Evolutionary conservation across 2,888 invertebrate genomes (phyloP), one percentile per base, ranked within the genome.

Genomic region (Agrotis ipsilon): DNA sequence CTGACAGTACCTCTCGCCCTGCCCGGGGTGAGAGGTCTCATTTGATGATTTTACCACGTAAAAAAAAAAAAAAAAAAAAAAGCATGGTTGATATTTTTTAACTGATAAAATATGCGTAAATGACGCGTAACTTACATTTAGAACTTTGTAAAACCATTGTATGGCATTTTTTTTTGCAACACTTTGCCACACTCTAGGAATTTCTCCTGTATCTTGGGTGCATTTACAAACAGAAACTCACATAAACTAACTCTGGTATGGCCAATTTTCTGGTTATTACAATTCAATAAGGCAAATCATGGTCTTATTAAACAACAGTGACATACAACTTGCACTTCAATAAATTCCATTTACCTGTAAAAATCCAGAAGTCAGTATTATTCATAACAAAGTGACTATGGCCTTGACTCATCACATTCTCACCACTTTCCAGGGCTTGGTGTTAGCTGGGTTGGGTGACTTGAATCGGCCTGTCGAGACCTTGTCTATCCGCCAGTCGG

Each of bases 381-480:
- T 80, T 74, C 65, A 74, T 52, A 60, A 39, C 21, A 61, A 48
- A 79, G 16, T 27, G 32, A 65, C 13, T 79, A 75, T 72, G 72
- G 81, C 76, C 83, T 75, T 80, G 70, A 72, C 73, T 75, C 74
- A 82, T 58, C 32, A 43, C 70, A 67, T 64, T 76, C 72, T 88
- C 87, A 80, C 87, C 90, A 91, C 97, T 98, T 97, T 97, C 87
- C 87, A 94, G 94, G 89, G 92, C 65, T 97, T 99, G 88, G 99
- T 99, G 71, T 94, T 98, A 76, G 99, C 99, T 85, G 99, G 99
- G 66, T 94, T 99, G 74, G 98, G 98, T 84, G 99, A 99, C 94
- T 95, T 99, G 87, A 96, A 97, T 63, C 97, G 99, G 84, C 99
- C 99, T 51, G 99, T 98, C 24, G 98, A 98, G 84, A 97, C 97